phyloP scores from a whole-genome alignment of 2,113 vertebrate species.

The Erythrocercus mccallii region DNA sequence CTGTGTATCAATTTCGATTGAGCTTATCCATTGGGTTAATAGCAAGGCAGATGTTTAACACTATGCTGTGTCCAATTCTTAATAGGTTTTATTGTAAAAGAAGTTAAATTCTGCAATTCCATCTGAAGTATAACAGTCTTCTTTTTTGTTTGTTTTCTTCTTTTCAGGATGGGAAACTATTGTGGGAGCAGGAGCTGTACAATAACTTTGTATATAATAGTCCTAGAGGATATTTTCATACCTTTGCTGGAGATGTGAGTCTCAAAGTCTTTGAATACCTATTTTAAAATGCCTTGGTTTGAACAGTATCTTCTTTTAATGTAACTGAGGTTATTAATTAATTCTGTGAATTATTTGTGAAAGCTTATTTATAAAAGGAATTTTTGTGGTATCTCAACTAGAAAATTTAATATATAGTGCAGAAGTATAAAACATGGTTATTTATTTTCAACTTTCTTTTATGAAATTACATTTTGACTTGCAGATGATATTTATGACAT shows the following conservation, averaged over 20 bases:
- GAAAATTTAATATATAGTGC: not conserved
- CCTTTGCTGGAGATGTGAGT: constrained; percentile 90
- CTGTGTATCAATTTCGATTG: not conserved
- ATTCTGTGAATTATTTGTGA: not conserved
- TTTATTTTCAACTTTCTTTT: not conserved
- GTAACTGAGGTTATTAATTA: not conserved
- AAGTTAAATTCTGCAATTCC: not conserved
- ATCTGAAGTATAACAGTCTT: not conserved
- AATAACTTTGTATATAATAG: constrained; percentile 93
- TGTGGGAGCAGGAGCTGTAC: constrained; percentile 97
- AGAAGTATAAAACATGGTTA: not conserved
- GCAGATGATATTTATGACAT: not conserved
- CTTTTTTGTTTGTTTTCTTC: not conserved
- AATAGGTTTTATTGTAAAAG: not conserved
- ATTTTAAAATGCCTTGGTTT: not conserved
- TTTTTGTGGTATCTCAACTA: not conserved
- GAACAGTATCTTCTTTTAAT: not conserved
- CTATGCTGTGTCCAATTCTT: not conserved
- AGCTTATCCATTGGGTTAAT: not conserved
- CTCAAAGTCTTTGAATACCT: not conserved
- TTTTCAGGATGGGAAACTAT: constrained; percentile 88
- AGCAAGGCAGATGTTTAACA: not conserved
- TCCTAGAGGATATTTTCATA: constrained; percentile 94
- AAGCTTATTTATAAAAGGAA: not conserved
- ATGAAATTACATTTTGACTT: not conserved